These are phyloP conservation scores for Drosophila helvetica DNA, from an alignment of 2,888 invertebrate species.

Conservation along the genomic window DNA sequence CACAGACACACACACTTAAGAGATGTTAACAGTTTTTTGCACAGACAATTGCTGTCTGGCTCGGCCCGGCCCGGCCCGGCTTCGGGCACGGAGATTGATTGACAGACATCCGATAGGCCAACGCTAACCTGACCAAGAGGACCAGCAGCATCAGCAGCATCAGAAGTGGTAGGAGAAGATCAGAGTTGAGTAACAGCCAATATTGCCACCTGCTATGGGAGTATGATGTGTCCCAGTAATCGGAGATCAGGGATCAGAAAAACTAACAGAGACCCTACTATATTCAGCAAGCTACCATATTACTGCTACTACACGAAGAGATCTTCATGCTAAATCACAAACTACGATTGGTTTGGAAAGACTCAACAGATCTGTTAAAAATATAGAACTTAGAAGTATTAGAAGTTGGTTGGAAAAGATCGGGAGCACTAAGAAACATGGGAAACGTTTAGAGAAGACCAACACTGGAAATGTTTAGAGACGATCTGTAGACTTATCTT, in stretches of 20 bases:
- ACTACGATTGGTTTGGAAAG: no score
- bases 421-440: neutral
- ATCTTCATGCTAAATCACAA: no score
- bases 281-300: no score
- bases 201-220: neutral
- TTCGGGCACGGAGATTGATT: slow-evolving; percentile 30
- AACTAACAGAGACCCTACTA: neutral
- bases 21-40: slow-evolving; percentile 40
- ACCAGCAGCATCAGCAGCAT: neutral
- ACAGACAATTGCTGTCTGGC: slow-evolving; percentile 27
- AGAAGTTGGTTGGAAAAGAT: neutral
- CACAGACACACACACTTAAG: slow-evolving; percentile 7
- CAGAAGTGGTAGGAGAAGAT: neutral
- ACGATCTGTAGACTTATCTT: neutral
- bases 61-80: slow-evolving; percentile 1
- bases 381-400: no score
- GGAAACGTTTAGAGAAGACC: no score
- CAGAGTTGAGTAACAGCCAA: neutral
- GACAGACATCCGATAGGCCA: slow-evolving; percentile 24
- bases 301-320: no score
- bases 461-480: no score
- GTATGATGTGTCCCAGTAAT: neutral
- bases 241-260: neutral
- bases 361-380: no score
- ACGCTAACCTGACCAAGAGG: neutral